These are phyloP conservation scores for Oreocharis arfaki DNA, from an alignment of 2,113 vertebrate genomes.

Conservation along the genomic window DNA sequence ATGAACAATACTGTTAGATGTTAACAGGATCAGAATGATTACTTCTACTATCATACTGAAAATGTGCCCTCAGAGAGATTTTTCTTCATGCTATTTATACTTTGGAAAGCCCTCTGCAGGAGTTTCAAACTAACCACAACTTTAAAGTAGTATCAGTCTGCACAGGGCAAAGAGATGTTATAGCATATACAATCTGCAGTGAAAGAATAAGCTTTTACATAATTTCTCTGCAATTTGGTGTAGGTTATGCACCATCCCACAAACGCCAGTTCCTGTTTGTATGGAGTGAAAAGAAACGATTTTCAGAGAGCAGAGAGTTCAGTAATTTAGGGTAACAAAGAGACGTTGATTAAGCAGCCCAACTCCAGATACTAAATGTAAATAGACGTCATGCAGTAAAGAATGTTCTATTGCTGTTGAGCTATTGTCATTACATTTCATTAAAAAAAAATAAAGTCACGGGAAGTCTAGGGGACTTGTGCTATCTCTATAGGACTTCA, in stretches of 20 bases:
- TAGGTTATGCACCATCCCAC: not conserved
- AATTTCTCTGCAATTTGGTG: not conserved
- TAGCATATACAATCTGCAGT: not conserved
- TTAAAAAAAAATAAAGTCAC: not conserved
- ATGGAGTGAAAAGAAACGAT: not conserved
- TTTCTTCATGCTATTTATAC: not conserved
- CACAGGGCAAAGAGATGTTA: not conserved
- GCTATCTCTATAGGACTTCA: not conserved
- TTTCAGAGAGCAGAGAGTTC: not conserved
- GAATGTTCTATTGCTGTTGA: not conserved
- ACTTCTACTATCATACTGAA: not conserved
- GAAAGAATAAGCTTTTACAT: not conserved
- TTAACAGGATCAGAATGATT: conserved; percentile 44
- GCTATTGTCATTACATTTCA: not conserved
- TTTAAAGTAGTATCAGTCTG: not conserved
- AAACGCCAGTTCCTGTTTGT: not conserved
- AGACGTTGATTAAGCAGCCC: not conserved
- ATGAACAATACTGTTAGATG: conserved; percentile 15
- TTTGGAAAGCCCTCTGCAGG: not conserved
- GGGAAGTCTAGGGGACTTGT: not conserved
- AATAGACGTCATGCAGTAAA: not conserved
- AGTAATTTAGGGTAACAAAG: not conserved
- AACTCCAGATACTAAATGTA: not conserved
- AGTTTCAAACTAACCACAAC: not conserved
- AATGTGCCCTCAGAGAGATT: not conserved